These are phyloP conservation scores for Scolanthus callimorphus DNA, from an alignment of 92 coral and sea anemone species.

Conservation along the genomic window DNA sequence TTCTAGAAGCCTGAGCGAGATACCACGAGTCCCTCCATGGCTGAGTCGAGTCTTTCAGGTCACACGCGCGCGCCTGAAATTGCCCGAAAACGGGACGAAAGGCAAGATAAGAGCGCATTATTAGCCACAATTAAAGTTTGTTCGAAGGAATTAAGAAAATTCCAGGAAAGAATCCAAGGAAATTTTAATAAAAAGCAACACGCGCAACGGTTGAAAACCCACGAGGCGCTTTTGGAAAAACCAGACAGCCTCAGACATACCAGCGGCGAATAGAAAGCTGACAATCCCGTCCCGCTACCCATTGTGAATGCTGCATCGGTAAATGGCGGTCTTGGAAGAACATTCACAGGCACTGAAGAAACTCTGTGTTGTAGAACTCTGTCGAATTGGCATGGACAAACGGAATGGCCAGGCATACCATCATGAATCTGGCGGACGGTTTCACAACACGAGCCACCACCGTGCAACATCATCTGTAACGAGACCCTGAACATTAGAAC, in stretches of 20 bases:
- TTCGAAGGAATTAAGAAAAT: neutral
- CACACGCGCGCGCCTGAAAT: constrained; percentile 87
- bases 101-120: constrained; percentile 19
- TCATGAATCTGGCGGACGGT: constrained; percentile 77
- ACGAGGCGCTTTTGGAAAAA: constrained; percentile 1
- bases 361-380: constrained; percentile 85
- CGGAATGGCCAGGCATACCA: constrained; percentile 68
- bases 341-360: constrained; percentile 79
- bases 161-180: neutral
- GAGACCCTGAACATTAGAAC: constrained; percentile 4
- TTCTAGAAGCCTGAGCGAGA: constrained; percentile 69
- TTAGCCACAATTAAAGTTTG: constrained; percentile 10
- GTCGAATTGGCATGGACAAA: constrained; percentile 95
- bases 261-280: constrained; percentile 92
- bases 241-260: constrained; percentile 62
- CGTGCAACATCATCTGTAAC: constrained; percentile 70
- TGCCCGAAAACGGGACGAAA: constrained; percentile 6
- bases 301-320: constrained; percentile 67
- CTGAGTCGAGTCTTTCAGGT: constrained; percentile 70
- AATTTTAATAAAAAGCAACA: no score
- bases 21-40: constrained; percentile 88
- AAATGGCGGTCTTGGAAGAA: constrained; percentile 83
- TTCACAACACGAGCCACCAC: constrained; percentile 85
- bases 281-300: constrained; percentile 69
- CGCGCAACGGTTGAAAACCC: no score